A percentile compares a stretch with the other conserved stretches of the same genome.
phyloP scores from a whole-genome alignment of 2,113 vertebrate species.

The Python bivittatus region DNA sequence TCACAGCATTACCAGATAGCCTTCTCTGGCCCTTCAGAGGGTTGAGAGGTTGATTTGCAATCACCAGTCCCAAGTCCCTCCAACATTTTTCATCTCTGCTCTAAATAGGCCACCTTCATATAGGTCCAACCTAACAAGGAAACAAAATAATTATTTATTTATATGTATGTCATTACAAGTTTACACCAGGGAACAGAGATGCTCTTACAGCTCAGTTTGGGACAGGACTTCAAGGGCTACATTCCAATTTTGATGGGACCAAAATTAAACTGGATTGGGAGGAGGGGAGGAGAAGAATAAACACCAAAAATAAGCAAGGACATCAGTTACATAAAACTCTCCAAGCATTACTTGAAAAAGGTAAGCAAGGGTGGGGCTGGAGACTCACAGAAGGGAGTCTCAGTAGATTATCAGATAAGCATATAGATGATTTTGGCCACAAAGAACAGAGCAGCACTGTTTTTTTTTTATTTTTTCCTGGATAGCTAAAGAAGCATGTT shows the following conservation, averaged over 20 bases:
- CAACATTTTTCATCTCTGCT: neutral
- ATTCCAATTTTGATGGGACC: neutral
- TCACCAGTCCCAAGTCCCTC: neutral
- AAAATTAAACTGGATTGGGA: neutral
- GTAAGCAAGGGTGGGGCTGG: neutral
- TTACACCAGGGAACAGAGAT: neutral
- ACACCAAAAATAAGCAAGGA: neutral
- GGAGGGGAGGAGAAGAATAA: neutral
- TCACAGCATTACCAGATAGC: neutral
- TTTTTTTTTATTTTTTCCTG: neutral
- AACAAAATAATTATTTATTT: neutral
- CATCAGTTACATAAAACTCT: neutral
- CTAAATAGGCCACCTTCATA: neutral
- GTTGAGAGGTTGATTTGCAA: neutral
- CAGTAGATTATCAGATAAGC: neutral
- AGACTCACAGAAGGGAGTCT: neutral
- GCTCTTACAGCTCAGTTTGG: neutral
- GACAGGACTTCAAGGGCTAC: neutral
- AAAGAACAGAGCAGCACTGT: neutral
- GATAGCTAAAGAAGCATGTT: neutral
- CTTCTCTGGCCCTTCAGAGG: neutral
- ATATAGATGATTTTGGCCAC: neutral
- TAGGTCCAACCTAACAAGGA: neutral
- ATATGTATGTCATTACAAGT: neutral
- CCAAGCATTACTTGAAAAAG: neutral